A percentile compares a stretch with the other conserved stretches of the same genome.
These are phyloP conservation scores for Amazona guildingii DNA, from an alignment of 2,113 vertebrate genomes.

Conservation along the genomic window DNA sequence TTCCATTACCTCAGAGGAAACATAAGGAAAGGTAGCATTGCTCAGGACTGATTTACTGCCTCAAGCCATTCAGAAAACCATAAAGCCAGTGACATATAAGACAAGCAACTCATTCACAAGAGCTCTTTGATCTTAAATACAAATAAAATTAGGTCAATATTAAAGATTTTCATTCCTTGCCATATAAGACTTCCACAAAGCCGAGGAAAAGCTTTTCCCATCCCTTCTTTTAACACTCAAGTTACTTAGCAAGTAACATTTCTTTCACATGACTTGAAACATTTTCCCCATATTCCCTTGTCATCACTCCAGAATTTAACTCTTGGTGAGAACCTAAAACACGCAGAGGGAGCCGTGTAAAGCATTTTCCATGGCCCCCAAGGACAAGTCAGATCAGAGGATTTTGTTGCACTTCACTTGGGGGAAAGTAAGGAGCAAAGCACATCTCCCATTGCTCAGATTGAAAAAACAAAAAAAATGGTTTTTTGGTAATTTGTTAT, in stretches of 20 bases:
- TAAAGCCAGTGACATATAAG: conserved; percentile 10
- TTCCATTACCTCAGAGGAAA: conserved; percentile 42
- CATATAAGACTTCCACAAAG: conserved; percentile 10
- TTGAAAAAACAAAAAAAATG: background rate
- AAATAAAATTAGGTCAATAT: conserved; percentile 58
- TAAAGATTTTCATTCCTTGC: conserved; percentile 56
- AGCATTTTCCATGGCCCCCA: background rate
- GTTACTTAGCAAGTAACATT: conserved; percentile 38
- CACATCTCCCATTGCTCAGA: background rate
- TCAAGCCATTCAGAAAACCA: conserved; percentile 37
- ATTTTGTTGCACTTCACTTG: background rate
- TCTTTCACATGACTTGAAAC: conserved; percentile 50
- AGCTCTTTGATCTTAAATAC: conserved; percentile 43
- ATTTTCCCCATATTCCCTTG: conserved; percentile 14
- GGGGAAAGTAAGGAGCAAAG: background rate
- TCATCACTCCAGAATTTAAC: background rate
- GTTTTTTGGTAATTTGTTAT: background rate
- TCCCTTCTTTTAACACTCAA: conserved; percentile 15
- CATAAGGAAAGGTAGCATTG: conserved; percentile 22
- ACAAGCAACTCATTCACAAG: conserved; percentile 45
- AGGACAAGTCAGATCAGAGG: background rate
- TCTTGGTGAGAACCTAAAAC: background rate
- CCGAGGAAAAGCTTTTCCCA: background rate
- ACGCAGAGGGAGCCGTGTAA: background rate
- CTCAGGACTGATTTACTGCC: conserved; percentile 32